A percentile compares a stretch with the other conserved stretches of the same genome.
These are phyloP conservation scores for Netelia melanura DNA, from an alignment of 2,888 invertebrate species.

Conservation along the genomic window DNA sequence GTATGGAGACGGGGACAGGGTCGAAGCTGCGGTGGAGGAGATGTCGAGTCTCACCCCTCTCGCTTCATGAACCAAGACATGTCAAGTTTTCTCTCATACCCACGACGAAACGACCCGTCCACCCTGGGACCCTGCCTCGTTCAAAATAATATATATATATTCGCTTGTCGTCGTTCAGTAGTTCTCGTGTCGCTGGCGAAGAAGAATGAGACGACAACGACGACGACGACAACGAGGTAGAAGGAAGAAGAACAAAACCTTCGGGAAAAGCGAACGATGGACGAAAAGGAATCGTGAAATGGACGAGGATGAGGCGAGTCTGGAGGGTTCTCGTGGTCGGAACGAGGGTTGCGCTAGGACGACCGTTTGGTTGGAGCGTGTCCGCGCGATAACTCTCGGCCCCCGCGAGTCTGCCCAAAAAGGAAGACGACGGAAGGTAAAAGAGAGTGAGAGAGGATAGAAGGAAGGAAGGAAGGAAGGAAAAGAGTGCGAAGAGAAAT, in stretches of 20 bases:
- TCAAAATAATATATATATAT: not conserved
- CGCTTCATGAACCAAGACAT: slow-evolving; percentile 33
- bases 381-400: slow-evolving; percentile 75
- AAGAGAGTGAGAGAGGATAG: slow-evolving; percentile 5
- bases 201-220: slow-evolving; percentile 36
- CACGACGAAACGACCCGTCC: not conserved
- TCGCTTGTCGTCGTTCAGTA: slow-evolving; percentile 17
- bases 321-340: slow-evolving; percentile 66
- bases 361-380: slow-evolving; percentile 72
- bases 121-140: not conserved
- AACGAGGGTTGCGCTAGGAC: slow-evolving; percentile 39
- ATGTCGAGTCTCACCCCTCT: slow-evolving; percentile 18
- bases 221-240: not conserved
- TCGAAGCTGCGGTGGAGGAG: slow-evolving; percentile 52
- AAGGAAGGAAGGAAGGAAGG: slow-evolving; percentile 35
- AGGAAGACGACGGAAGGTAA: slow-evolving; percentile 21
- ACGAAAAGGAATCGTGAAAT: slow-evolving; percentile 52
- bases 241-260: slow-evolving; percentile 6
- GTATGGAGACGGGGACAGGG: slow-evolving; percentile 41
- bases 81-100: slow-evolving; percentile 35
- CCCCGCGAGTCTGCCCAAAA: slow-evolving; percentile 65
- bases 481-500: slow-evolving; percentile 14
- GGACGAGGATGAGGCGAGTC: slow-evolving; percentile 54
- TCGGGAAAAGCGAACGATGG: slow-evolving; percentile 28
- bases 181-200: slow-evolving; percentile 42